Percentiles rank a stretch among this genome's conserved stretches.
Conservation (phyloP, 2,888 invertebrate species). For the Heteromurus nitidus region DNA sequence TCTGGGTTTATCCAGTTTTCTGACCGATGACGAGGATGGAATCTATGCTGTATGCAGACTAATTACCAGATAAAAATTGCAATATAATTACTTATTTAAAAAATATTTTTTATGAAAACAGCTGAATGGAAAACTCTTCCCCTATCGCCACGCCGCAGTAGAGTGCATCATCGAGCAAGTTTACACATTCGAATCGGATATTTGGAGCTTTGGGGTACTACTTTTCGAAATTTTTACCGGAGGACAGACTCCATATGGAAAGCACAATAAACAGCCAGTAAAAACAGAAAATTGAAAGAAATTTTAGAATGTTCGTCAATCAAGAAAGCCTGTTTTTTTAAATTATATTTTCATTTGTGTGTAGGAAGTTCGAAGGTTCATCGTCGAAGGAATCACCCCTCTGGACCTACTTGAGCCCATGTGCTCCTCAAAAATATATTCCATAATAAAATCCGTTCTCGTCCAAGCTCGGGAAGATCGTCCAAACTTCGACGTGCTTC, state of each 20-base stretch:
- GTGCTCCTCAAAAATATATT: conserved; percentile 45
- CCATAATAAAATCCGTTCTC: conserved; percentile 54
- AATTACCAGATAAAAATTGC: too few relatives aligned
- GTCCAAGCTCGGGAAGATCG: conserved; percentile 24
- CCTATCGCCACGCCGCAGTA: conserved; percentile 67
- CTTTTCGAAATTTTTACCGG: conserved; percentile 65
- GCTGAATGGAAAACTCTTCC: conserved; percentile 68
- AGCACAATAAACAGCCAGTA: conserved; percentile 65
- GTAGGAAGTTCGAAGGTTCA: conserved; percentile 64
- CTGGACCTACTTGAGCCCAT: conserved; percentile 35
- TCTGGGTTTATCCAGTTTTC: conserved; percentile 67
- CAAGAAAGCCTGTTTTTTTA: background rate
- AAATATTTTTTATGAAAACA: too few relatives aligned
- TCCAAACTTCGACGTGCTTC: conserved; percentile 48
- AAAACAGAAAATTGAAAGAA: too few relatives aligned
- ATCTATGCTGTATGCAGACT: conserved; percentile 64
- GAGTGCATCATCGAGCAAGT: conserved; percentile 68
- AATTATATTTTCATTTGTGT: background rate
- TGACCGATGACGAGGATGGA: conserved; percentile 55
- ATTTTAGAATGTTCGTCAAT: too few relatives aligned
- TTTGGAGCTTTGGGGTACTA: conserved; percentile 68
- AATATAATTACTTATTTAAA: conserved; percentile 5
- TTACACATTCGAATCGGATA: conserved; percentile 64
- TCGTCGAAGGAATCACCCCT: conserved; percentile 64
- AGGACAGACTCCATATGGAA: conserved; percentile 65